Percentiles rank a stretch among this genome's conserved stretches.
phyloP scores from a whole-genome alignment of 2,797 vertebrate species.

The Propithecus deckenii region DNA sequence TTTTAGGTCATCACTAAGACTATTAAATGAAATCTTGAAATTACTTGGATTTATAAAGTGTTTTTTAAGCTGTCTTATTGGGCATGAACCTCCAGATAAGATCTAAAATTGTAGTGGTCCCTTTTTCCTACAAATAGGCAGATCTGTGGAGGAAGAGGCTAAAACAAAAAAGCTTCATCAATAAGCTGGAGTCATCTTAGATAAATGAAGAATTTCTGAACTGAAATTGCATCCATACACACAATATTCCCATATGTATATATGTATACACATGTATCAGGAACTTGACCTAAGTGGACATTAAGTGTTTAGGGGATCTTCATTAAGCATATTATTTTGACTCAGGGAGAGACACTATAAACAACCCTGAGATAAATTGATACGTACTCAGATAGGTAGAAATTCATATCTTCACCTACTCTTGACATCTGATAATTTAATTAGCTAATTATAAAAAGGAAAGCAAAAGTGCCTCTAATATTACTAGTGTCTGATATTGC shows the following conservation, averaged over 20 bases:
- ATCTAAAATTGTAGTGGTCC: background rate
- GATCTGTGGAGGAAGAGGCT: background rate
- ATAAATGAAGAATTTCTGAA: background rate
- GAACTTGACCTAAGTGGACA: background rate
- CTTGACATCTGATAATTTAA: background rate
- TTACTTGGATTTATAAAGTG: background rate
- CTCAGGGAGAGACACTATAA: background rate
- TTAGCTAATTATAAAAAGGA: background rate
- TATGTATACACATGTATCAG: background rate
- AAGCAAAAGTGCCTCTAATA: background rate
- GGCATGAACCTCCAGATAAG: background rate
- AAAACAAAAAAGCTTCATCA: background rate
- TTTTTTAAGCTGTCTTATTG: background rate
- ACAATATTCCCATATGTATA: background rate
- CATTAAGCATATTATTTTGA: background rate
- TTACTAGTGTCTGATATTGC: background rate
- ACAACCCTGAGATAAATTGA: background rate
- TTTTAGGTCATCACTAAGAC: background rate
- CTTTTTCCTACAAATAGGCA: background rate
- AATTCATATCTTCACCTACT: background rate
- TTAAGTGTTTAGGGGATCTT: background rate
- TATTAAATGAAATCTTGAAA: background rate
- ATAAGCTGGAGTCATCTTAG: background rate
- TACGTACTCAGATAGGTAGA: background rate
- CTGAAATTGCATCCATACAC: background rate